phyloP scores from a whole-genome alignment of 2,113 vertebrate species.

The Perognathus longimembris region DNA sequence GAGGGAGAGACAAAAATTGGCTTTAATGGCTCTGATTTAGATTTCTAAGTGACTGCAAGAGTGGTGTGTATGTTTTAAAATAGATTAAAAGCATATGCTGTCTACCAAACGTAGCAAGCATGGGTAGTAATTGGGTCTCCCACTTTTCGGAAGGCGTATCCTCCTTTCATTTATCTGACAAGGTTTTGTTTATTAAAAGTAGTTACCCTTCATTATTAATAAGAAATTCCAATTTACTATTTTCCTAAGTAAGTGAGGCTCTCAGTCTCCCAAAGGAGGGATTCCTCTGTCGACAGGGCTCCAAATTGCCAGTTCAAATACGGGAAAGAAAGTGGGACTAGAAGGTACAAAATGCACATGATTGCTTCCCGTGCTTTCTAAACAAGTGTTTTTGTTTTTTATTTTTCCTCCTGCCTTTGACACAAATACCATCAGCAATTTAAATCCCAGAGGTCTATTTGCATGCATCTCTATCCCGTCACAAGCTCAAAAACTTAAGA shows the following conservation, averaged over 20 bases:
- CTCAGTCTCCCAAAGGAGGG: neutral
- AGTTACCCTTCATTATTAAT: slow-evolving; percentile 21
- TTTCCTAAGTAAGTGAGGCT: neutral
- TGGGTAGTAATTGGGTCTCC: neutral
- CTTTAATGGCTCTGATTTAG: slow-evolving; percentile 13
- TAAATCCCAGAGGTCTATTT: neutral
- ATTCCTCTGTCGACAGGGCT: neutral
- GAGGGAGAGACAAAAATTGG: neutral
- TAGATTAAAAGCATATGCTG: slow-evolving; percentile 32
- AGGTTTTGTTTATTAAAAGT: neutral
- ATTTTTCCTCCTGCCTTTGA: neutral
- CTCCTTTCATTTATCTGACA: slow-evolving; percentile 10
- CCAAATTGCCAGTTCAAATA: neutral
- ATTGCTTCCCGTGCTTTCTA: neutral
- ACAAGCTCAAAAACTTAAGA: neutral
- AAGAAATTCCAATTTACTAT: slow-evolving; percentile 17
- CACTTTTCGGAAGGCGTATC: neutral
- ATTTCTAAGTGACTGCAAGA: slow-evolving; percentile 18
- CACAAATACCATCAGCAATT: neutral
- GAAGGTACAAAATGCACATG: neutral
- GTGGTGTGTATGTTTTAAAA: neutral
- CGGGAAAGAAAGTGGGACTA: neutral
- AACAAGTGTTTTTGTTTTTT: neutral
- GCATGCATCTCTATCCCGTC: neutral
- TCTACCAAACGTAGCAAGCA: neutral